Conservation (phyloP, 2,888 invertebrate species). For the Diaphora mendica region DNA sequence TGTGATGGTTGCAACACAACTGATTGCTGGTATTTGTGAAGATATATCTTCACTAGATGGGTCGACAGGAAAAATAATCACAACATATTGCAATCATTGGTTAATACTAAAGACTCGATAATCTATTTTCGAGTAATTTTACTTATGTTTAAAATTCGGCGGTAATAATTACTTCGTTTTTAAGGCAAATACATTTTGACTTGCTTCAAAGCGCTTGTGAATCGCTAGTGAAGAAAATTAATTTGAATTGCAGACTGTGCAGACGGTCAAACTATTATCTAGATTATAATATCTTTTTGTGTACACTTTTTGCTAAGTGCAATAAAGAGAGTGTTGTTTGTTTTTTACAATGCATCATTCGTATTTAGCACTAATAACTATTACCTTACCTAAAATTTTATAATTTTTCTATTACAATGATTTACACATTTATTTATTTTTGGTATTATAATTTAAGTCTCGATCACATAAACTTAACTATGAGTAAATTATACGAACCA, state of each 20-base stretch:
- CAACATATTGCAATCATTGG: slow-evolving; percentile 11
- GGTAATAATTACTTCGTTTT: not conserved
- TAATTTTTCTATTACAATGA: not conserved
- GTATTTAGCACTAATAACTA: not conserved
- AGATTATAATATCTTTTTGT: not conserved
- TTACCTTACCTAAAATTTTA: not conserved
- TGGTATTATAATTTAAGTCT: not conserved
- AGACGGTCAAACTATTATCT: too few species aligned
- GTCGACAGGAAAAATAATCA: slow-evolving; percentile 11
- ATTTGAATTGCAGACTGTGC: too few species aligned
- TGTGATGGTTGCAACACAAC: slow-evolving; percentile 45
- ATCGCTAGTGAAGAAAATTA: too few species aligned
- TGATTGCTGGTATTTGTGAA: slow-evolving; percentile 26
- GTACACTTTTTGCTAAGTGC: not conserved
- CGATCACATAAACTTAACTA: too few species aligned
- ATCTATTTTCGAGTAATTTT: not conserved
- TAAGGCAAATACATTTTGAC: too few species aligned
- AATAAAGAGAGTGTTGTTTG: not conserved
- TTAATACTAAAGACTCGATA: not conserved
- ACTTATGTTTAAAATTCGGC: not conserved
- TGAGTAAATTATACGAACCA: too few species aligned
- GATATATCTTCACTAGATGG: slow-evolving; percentile 17
- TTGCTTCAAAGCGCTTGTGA: too few species aligned
- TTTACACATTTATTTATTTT: not conserved
- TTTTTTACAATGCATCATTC: not conserved